These are phyloP conservation scores for Diogma glabrata DNA, from an alignment of 2,888 invertebrate species.

Conservation along the genomic window DNA sequence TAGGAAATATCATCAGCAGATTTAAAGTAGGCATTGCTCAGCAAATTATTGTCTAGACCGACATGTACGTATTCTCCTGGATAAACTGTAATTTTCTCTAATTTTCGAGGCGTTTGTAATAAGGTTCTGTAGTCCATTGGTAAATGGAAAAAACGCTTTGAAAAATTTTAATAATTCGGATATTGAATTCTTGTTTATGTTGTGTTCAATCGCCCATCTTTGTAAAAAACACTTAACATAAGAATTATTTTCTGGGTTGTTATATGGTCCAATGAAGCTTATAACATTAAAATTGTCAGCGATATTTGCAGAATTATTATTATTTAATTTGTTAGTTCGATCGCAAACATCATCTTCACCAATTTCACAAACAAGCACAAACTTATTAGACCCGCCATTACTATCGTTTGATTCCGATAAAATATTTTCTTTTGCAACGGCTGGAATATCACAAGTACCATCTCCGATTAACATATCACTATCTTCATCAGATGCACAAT, in stretches of 20 bases:
- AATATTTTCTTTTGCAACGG: no score
- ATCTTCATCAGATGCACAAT: no score
- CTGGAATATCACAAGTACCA: no score
- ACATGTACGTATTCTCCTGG: neutral
- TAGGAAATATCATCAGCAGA: no score
- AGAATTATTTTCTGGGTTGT: neutral
- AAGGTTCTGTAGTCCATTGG: neutral
- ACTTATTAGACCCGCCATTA: no score
- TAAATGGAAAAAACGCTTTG: neutral
- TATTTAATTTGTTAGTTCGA: no score
- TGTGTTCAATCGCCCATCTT: neutral
- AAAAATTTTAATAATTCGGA: neutral
- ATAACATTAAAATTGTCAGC: neutral
- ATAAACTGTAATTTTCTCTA: neutral
- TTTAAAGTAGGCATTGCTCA: no score
- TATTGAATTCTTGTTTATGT: neutral
- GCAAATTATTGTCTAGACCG: neutral
- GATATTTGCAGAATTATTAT: no score
- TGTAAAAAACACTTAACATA: neutral
- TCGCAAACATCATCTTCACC: no score
- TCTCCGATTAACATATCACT: no score
- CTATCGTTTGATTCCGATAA: no score
- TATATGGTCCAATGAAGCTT: neutral
- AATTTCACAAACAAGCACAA: no score
- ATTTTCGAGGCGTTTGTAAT: neutral